Conservation (phyloP, 2,888 invertebrate genomes). For the Sarcophaga carnaria region DNA sequence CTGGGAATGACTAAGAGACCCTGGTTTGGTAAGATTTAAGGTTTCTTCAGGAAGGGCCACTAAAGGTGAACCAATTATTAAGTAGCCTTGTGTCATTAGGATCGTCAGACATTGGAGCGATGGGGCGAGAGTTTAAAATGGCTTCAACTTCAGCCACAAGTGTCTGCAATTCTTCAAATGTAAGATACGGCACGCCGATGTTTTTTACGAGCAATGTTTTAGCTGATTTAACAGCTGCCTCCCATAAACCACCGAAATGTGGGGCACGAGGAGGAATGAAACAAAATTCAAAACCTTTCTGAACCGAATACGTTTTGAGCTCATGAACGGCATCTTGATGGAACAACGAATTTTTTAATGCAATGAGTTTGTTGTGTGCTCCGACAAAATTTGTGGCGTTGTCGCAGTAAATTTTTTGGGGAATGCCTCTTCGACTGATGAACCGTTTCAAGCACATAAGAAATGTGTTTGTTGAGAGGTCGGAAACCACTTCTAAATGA, state of each 20-base stretch:
- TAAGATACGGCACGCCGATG: not conserved
- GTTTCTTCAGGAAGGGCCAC: not conserved
- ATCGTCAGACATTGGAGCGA: too few species aligned
- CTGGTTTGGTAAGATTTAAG: conserved; percentile 1
- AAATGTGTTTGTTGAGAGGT: not conserved
- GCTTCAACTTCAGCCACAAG: not conserved
- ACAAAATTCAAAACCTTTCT: too few species aligned
- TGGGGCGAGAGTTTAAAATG: too few species aligned
- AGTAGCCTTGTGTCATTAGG: not conserved
- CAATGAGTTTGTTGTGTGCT: too few species aligned
- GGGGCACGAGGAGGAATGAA: too few species aligned
- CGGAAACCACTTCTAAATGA: not conserved
- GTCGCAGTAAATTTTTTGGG: not conserved
- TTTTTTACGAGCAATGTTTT: conserved; percentile 5
- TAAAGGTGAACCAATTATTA: conserved; percentile 5
- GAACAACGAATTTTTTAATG: too few species aligned
- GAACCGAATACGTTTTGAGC: too few species aligned
- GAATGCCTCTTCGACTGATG: not conserved
- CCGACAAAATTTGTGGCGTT: not conserved
- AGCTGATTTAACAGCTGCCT: too few species aligned
- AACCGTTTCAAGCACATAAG: not conserved
- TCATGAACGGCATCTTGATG: too few species aligned
- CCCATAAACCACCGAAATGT: too few species aligned
- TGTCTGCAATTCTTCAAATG: conserved; percentile 3
- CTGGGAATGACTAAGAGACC: not conserved